A percentile compares a stretch with the other conserved stretches of the same genome.
Evolutionary conservation across 2,797 vertebrate genomes (phyloP).

Genomic region (Poecilia velifera): DNA sequence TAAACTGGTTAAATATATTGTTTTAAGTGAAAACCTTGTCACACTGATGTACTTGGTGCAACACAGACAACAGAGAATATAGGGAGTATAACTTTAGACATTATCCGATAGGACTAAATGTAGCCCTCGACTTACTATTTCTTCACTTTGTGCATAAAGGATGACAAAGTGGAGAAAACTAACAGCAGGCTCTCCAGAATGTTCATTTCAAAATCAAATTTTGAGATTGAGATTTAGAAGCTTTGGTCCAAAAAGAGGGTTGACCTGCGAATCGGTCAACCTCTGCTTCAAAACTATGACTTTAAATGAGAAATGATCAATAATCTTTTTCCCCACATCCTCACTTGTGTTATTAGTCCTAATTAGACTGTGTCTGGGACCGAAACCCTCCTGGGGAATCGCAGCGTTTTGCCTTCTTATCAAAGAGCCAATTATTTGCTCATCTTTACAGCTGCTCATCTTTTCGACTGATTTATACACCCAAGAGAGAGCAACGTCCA

Average conservation of each 20-base stretch:
- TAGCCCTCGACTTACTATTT: background rate
- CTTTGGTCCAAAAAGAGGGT: background rate
- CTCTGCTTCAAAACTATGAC: background rate
- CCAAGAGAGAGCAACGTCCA: slow-evolving; percentile 9
- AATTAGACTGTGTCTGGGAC: background rate
- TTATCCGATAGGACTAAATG: background rate
- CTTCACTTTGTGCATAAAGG: background rate
- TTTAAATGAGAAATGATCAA: background rate
- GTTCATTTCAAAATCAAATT: background rate
- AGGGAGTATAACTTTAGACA: background rate
- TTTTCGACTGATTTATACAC: slow-evolving; percentile 21
- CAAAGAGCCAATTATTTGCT: slow-evolving; percentile 20
- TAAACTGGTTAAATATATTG: background rate
- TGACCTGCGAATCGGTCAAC: background rate
- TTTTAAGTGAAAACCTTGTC: background rate
- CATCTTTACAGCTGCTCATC: slow-evolving; percentile 23
- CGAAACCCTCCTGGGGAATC: background rate
- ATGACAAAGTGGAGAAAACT: background rate
- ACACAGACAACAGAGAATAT: background rate
- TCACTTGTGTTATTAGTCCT: background rate
- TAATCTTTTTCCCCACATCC: background rate
- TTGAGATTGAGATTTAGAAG: background rate
- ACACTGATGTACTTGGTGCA: background rate
- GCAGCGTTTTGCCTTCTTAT: background rate
- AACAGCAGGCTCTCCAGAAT: background rate